Conservation (phyloP, 2,888 invertebrate genomes). For the Caenorhabditis virilis region DNA sequence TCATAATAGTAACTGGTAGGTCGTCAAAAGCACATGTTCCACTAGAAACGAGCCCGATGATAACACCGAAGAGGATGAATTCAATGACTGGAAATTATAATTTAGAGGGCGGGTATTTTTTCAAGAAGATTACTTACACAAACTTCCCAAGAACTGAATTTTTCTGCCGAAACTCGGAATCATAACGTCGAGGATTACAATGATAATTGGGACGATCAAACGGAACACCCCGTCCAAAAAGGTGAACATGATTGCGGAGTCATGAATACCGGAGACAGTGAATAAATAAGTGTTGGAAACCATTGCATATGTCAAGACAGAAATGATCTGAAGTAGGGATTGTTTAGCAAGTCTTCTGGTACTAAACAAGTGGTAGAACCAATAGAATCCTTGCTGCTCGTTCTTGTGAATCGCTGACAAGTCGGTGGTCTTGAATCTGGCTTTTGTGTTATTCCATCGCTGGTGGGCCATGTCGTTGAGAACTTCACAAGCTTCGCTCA, state of each 20-base stretch:
- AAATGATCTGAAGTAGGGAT: conserved; percentile 59
- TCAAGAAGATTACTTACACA: no score
- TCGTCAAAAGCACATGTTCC: conserved; percentile 39
- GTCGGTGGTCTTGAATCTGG: conserved; percentile 51
- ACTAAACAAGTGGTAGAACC: conserved; percentile 60
- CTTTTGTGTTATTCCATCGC: conserved; percentile 64
- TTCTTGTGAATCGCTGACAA: conserved; percentile 49
- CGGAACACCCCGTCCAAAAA: conserved; percentile 61
- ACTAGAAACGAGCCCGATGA: conserved; percentile 47
- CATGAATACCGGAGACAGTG: conserved; percentile 50
- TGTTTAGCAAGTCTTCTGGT: conserved; percentile 59
- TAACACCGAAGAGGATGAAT: conserved; percentile 46
- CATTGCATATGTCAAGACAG: conserved; percentile 62
- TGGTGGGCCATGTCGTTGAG: conserved; percentile 63
- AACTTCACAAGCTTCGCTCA: conserved; percentile 59
- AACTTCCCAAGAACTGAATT: conserved; percentile 55
- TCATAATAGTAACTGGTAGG: conserved; percentile 42
- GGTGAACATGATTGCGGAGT: conserved; percentile 58
- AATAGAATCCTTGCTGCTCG: conserved; percentile 53
- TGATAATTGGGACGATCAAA: conserved; percentile 53
- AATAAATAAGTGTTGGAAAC: conserved; percentile 59
- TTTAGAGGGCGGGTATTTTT: no score
- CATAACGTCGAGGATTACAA: conserved; percentile 58
- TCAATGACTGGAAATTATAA: conserved; percentile 22
- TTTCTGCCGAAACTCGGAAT: conserved; percentile 57